Evolutionary conservation across 2,797 vertebrate species (phyloP), one percentile per base, ranked within the genome.

Genomic region (Cirrhinus molitorella): DNA sequence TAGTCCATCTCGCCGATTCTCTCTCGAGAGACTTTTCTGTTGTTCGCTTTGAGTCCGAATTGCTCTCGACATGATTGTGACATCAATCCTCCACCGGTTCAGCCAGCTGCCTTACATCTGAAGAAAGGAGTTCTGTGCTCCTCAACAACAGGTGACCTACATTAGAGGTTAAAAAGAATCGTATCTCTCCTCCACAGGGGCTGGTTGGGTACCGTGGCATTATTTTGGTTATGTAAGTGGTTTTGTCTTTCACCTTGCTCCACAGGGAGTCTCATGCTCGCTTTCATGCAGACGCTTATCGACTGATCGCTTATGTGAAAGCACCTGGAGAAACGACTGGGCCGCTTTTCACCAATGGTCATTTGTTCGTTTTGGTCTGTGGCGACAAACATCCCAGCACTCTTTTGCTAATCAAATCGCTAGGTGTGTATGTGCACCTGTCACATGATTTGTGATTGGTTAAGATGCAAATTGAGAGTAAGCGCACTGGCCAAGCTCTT

Each of bases 201-300:
- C 86, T 75, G 75, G 45, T 89, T 75, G 84, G 88, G 83, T 76
- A 25, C 63, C 61, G 90, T 91, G 91, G 91, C 90, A 88, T 88
- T 91, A 85, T 85, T 79, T 89, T 79, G 84, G 90, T 88, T 86
- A 57, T 68, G 82, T 28, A 83, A 89, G 88, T 84, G 45, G 88
- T 85, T 88, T 83, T 73, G 80, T 76, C 88, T 89, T 88, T 87
- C 86, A 85, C 75, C 28, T 66, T 28, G 57, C 57, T 81, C 72
- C 67, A 47, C 34, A 37, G 55, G 37, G 45, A 59, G 86, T 75
- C 65, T 72, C 10, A 14, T 14, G 71, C 70, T 79, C 51, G 63
- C 45, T 83, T 63, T 83, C 9, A 57, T 47, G 17, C 65, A 37
- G 78, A 81, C 23, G 11, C 55, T 73, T 83, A 85, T 85, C 78